Base-by-base conservation (phyloP, 2,888 invertebrate genomes). In the Apodemia duryi region DNA sequence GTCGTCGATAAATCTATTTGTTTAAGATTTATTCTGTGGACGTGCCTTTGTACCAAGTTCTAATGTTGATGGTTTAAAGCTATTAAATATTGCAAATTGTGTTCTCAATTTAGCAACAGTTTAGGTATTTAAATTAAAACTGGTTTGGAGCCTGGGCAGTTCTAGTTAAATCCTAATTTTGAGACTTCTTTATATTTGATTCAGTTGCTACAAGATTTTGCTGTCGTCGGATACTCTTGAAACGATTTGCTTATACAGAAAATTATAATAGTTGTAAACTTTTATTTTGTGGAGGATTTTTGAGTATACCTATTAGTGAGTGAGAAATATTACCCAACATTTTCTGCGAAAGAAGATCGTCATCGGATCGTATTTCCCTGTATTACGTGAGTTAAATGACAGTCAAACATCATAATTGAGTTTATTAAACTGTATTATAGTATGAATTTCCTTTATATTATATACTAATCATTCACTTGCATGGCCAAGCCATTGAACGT, bases 81-180 rank as follows among this genome's bases (percentile, higher is more conserved):
- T 52, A 61, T 60, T 63, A 51, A 38, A 64, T 62, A 62, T 57
- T 61, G 66, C 49, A 52, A 77, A 77, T 73, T 72, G 72, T 68
- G 70, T 71, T 73, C 71, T 70, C 68, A 77, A 80, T 82, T 80
- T 72, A 61, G 51, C 69, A 69, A 69, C 69, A 69, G 72, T 66
- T 67, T 74, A 21, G 21, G 21, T 21, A 73, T 51, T 68, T 77
- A 70, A 80, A 86, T 86, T 84, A 76, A 84, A 86, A 85, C 85
- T 79, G 81, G 85, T 82, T 81, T 81, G 62, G 65, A 69, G 78
- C 81, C 85, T 87, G 81, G 86, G 79, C 78, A 78, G 80, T 83
- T 83, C 88, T 80, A 77, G 87, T 83, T 85, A 76, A 66, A 71
- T 77, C 74, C 71, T 73, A 79, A 75, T 78, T 79, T 75, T 74